Conservation (phyloP, 2,888 invertebrate species). For the Lasioglossum zephyrum region DNA sequence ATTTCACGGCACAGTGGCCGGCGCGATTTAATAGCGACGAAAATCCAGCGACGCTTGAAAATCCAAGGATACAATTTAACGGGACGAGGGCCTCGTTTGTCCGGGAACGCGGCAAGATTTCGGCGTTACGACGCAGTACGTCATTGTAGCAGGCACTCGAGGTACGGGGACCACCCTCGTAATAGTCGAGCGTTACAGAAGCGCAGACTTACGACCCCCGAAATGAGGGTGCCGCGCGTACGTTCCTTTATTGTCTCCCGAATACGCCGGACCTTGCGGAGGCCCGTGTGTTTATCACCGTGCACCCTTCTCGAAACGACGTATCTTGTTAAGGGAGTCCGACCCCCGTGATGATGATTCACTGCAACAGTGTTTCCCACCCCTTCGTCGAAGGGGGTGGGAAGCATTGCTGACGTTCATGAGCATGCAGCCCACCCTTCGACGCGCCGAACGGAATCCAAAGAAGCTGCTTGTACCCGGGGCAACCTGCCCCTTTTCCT, state of each 20-base stretch:
- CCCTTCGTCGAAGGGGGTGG: constrained; percentile 19
- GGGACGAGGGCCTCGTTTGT: constrained; percentile 28
- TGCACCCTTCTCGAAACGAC: constrained; percentile 60
- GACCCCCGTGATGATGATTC: constrained; percentile 63
- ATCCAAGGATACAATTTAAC: constrained; percentile 31
- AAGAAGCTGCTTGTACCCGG: constrained; percentile 36
- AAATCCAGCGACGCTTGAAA: constrained; percentile 20
- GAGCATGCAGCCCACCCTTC: constrained; percentile 25
- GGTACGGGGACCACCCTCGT: constrained; percentile 26
- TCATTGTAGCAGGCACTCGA: constrained; percentile 41
- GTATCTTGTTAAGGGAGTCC: constrained; percentile 64
- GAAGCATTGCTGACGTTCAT: not conserved
- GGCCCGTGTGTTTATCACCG: constrained; percentile 59
- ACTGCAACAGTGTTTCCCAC: constrained; percentile 41
- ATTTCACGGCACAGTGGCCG: constrained; percentile 24
- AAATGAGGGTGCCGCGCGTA: constrained; percentile 37
- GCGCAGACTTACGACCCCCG: constrained; percentile 33
- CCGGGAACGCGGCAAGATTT: constrained; percentile 36
- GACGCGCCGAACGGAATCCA: constrained; percentile 44
- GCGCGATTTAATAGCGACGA: constrained; percentile 35
- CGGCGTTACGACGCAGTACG: constrained; percentile 38
- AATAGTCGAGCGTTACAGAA: constrained; percentile 33
- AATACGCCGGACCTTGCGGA: constrained; percentile 54
- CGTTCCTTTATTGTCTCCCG: constrained; percentile 52
- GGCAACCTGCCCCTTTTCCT: constrained; percentile 18